These are phyloP conservation scores for Wasmannia auropunctata DNA, from an alignment of 1,140 invertebrate species.

Conservation along the genomic window DNA sequence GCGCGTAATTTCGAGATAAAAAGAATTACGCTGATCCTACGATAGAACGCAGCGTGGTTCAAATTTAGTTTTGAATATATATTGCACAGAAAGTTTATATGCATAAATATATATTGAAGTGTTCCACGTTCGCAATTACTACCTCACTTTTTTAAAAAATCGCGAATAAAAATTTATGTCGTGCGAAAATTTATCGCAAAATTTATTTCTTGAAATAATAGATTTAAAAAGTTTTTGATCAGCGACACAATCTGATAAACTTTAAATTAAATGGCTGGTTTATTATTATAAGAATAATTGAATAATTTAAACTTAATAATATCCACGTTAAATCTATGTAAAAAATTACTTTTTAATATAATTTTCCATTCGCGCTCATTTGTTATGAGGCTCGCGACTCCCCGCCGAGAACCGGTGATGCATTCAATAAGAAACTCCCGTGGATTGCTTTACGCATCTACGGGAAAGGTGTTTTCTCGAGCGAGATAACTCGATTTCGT, in stretches of 20 bases:
- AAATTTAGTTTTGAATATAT: constrained; percentile 4
- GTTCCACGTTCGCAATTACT: neutral
- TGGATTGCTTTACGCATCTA: constrained; percentile 13
- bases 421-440: constrained; percentile 14
- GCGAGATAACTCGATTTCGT: constrained; percentile 32
- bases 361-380: neutral
- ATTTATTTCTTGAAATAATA: neutral
- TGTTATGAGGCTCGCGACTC: neutral
- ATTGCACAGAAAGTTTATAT: neutral
- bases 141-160: neutral
- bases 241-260: neutral
- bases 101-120: neutral
- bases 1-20: constrained; percentile 51
- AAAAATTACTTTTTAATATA: neutral
- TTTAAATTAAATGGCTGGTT: neutral
- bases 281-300: neutral
- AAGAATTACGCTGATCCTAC: constrained; percentile 33
- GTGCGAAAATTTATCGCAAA: neutral
- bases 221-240: neutral
- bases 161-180: neutral
- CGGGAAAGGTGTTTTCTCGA: neutral
- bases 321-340: neutral
- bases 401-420: neutral
- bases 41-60: neutral
- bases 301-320: neutral